These are phyloP conservation scores for Epizoanthus stellaris DNA, from an alignment of 92 coral and sea anemone species.

Conservation along the genomic window DNA sequence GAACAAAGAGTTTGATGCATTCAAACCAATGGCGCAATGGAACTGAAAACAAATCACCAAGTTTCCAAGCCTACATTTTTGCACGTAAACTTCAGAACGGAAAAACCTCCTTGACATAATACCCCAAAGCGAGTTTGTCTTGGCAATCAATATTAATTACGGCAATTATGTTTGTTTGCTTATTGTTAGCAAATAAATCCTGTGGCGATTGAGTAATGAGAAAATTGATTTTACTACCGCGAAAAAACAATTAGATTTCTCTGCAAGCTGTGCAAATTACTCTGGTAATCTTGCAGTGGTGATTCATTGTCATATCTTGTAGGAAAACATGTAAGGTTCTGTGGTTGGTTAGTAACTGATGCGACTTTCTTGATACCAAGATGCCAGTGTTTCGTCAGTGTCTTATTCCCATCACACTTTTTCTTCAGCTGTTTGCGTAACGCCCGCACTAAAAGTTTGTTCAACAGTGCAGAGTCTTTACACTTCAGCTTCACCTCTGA, in stretches of 20 bases:
- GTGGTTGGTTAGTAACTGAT: background rate
- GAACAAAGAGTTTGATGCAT: background rate
- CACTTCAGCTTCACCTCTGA: too few relatives aligned
- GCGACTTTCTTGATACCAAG: background rate
- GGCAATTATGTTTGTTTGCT: background rate
- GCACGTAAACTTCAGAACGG: too few relatives aligned
- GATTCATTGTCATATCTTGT: background rate
- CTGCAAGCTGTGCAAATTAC: conserved; percentile 7
- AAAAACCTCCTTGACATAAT: background rate
- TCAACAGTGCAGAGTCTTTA: too few relatives aligned
- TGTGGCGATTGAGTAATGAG: background rate
- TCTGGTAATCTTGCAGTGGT: background rate
- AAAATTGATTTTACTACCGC: background rate
- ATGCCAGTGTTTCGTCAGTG: too few relatives aligned
- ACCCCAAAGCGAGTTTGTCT: background rate
- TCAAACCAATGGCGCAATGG: background rate
- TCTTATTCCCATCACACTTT: background rate
- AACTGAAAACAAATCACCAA: background rate
- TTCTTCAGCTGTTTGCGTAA: background rate
- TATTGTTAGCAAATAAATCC: background rate
- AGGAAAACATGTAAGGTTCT: background rate
- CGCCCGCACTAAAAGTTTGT: too few relatives aligned
- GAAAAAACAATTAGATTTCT: background rate
- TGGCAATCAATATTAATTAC: background rate
- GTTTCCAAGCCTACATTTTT: background rate